Percentiles rank a stretch among this genome's conserved stretches.
Conservation (phyloP, 2,797 vertebrate species). For the Acipenser ruthenus region DNA sequence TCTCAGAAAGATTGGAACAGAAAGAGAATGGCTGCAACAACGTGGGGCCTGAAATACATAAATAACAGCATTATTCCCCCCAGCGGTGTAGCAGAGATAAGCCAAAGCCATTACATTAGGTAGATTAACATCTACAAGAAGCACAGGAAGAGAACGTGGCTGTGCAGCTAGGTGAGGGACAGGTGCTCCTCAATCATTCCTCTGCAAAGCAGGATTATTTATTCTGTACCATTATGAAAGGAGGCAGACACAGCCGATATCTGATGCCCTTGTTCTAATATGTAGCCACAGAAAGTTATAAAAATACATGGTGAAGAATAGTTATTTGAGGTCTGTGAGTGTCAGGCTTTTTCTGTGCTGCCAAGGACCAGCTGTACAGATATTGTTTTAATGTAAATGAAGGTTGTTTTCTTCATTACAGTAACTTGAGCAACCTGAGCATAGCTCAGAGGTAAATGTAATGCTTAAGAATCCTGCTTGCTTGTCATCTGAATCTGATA, state of each 20-base stretch:
- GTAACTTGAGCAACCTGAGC: too few species aligned
- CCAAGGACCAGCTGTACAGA: too few species aligned
- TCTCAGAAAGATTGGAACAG: neutral
- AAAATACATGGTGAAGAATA: too few species aligned
- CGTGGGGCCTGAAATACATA: neutral
- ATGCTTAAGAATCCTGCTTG: too few species aligned
- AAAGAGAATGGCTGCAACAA: constrained; percentile 3
- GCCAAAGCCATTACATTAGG: constrained; percentile 10
- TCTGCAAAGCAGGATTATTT: neutral
- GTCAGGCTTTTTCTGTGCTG: too few species aligned
- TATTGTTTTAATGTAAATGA: too few species aligned
- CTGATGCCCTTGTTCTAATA: neutral
- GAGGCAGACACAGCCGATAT: neutral
- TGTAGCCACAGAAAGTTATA: neutral
- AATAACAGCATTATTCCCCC: constrained; percentile 2
- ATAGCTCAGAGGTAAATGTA: too few species aligned
- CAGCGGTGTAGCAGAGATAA: constrained; percentile 7
- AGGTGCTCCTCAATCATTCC: constrained; percentile 2
- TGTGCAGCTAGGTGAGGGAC: neutral
- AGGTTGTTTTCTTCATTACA: too few species aligned
- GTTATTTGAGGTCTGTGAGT: too few species aligned
- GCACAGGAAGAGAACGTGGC: neutral
- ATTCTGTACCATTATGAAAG: neutral
- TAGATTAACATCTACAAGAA: constrained; percentile 18
- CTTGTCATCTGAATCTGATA: too few species aligned